Base-by-base conservation (phyloP, 2,797 vertebrate species). In the Chelon auratus region DNA sequence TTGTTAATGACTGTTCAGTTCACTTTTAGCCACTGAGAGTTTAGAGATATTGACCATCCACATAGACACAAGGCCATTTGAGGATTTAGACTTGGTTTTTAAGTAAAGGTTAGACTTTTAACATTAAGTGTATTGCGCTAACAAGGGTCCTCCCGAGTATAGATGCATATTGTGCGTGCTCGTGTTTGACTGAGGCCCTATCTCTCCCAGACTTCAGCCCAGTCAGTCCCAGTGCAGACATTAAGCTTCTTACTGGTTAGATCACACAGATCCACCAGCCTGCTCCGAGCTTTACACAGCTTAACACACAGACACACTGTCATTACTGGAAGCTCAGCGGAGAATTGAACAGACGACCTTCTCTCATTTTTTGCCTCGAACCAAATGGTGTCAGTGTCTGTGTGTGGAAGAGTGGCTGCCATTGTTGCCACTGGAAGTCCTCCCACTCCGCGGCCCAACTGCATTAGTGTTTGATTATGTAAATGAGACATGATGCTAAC, bases 221-320 rank as follows among this genome's bases (percentile, higher is more conserved):
- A 87, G 80, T 88, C 54, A 72, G 75, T 86, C 78, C 70, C 87
- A 83, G 81, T 70, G 62, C 79, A 90, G 88, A 89, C 85, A 90
- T 88, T 92, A 93, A 93, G 90, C 91, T 47, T 90, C 91, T 93
- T 92, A 93, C 79, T 87, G 81, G 87, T 91, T 84, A 87, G 90
- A 92, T 92, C 89, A 74, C 86, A 87, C 79, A 86, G 89, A 92
- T 86, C 86, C 80, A 86, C 78, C 84, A 87, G 88, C 76, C 80
- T 87, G 75, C 55, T 81, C 75, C 65, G 68, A 80, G 86, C 59
- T 87, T 91, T 86, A 77, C 62, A 80, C 76, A 87, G 89, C 82
- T 91, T 91, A 90, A 47, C 45, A 47, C 22, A 39, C 17, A 3
- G 33, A 50, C 36, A 72, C 24, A 47, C 11, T 18, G 33, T 55